Evolutionary conservation across 2,797 vertebrate genomes (phyloP).

Genomic region (Pterois miles): DNA sequence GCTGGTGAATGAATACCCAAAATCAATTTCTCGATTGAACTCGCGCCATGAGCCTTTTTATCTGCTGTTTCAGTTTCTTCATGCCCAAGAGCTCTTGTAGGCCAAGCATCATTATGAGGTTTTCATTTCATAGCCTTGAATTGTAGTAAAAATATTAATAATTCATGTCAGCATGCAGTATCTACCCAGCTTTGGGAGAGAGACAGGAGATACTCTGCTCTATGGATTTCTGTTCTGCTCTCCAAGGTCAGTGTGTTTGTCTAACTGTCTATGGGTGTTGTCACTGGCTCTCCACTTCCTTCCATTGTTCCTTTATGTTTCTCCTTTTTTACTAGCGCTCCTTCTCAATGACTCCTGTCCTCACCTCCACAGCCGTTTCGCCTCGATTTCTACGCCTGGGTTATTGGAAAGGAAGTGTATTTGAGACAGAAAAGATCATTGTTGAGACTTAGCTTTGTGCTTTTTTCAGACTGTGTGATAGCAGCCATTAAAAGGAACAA

Average conservation of each 20-base stretch:
- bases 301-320: conserved; percentile 62
- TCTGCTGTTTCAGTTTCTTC: not conserved
- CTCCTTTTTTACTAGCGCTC: conserved; percentile 21
- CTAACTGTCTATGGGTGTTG: conserved; percentile 63
- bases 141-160: conserved; percentile 44
- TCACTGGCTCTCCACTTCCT: conserved; percentile 59
- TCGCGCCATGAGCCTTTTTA: not conserved
- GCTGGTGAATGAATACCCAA: not conserved
- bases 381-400: not conserved
- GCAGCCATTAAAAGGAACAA: not conserved
- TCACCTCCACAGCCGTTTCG: not conserved
- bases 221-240: conserved; percentile 43
- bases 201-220: conserved; percentile 19
- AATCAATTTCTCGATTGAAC: conserved; percentile 18
- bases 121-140: conserved; percentile 44
- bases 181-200: conserved; percentile 2
- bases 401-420: not conserved
- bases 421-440: not conserved
- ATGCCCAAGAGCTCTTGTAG: not conserved
- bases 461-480: not conserved
- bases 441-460: not conserved
- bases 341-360: conserved; percentile 18
- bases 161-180: conserved; percentile 36
- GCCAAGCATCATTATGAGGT: not conserved
- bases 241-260: conserved; percentile 20